Evolutionary conservation across 2,888 invertebrate species (phyloP), one percentile per base, ranked within the genome.

Genomic region (Dasypolia templi): DNA sequence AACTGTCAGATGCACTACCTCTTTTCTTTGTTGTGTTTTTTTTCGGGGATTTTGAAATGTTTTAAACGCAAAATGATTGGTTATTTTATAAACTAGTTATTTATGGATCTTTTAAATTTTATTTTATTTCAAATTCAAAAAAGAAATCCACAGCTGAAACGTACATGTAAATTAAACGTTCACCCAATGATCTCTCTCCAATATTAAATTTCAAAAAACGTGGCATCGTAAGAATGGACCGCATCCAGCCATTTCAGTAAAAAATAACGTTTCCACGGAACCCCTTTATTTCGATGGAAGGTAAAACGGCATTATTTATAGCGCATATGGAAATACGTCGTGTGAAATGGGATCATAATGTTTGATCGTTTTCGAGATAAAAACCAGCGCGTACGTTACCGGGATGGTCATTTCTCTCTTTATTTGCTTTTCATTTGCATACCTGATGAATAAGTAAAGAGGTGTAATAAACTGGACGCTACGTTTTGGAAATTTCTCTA

Each of bases 381-480:
- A n/a, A 93, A 92, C 90, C 88, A 80, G 86, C 89, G 88, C 88
- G 87, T 89, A 87, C 86, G 88, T 88, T 88, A 80, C 71, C 58
- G 71, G 85, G 89, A 92, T 91, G 90, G 90, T 88, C 92, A 88
- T 93, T 92, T 83, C 90, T 90, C 91, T 90, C 89, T 92, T 91
- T 94, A 93, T 94, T 94, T 94, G 91, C 90, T 91, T 93, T 92
- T 89, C 91, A 93, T 94, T 94, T 93, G 92, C 93, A 92, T 92
- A 89, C 86, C 87, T 91, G 92, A 93, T 93, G 91, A 93, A 92
- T 92, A 90, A 91, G 89, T 90, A 86, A 89, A 88, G 86, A 84
- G 81, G 82, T 86, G 87, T 90, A 90, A 90, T 91, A 89, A 89
- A 89, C 86, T 87, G 89, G 83, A 88, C 87, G 84, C 80, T 73